Base-by-base conservation (phyloP, 2,888 invertebrate species). In the Andrena minutula region DNA sequence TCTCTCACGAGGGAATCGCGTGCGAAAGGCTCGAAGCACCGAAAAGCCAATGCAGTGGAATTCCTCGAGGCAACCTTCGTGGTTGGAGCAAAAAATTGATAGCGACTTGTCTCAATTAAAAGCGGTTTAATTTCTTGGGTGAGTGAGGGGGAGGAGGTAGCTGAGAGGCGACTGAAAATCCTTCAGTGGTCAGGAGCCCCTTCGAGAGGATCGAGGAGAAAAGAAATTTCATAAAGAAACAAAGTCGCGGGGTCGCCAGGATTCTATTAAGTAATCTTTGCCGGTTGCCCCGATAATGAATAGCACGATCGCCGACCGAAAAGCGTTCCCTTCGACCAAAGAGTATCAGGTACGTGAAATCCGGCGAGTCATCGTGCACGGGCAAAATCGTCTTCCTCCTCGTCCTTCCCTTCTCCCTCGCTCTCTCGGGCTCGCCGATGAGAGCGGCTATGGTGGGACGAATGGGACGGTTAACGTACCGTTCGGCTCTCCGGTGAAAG, bases 241-340 rank as follows among this genome's bases (percentile, higher is more conserved):
- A 69, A 72, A 70, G 71, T 76, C 68, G 60, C 70, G 28, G 73
- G 61, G 69, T 77, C 69, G 65, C 51, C 56, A 69, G 80, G 80
- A 88, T 87, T 87, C 86, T 87, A 86, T 87, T 87, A 88, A 84
- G 85, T 70, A 80, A 80, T 78, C 83, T 63, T 73, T 56, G 75
- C 61, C 75, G 70, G 76, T 88, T 83, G 85, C 77, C 83, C 53
- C 65, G 60, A 78, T 85, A 88, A 88, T 88, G 87, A 88, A 88
- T 84, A 74, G 83, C 86, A 75, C 72, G 82, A 81, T 78, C 84
- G 69, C 60, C 70, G 76, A 53, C 35, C 71, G 70, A 51, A 51
- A 41, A 77, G 58, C 84, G 65, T 79, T 79, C 75, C 49, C 69
- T 63, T 75, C 74, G 61, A 30, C 10, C 61, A 10, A 10, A 30